Base-by-base conservation (phyloP, 1,140 invertebrate species). In the Lasioglossum baleicum region DNA sequence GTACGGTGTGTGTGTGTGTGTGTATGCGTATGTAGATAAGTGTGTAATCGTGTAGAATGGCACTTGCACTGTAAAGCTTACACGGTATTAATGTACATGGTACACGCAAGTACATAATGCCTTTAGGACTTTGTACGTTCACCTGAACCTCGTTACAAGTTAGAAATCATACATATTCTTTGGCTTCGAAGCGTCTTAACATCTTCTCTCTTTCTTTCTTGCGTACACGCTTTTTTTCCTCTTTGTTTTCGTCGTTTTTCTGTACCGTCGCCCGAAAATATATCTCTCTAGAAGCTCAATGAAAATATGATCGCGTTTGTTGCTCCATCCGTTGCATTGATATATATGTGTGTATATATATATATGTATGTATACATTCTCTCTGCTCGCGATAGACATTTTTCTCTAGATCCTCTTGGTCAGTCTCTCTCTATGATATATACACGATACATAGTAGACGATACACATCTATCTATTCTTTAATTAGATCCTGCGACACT, bases 31-130 rank as follows among this genome's bases (percentile, higher is more conserved):
- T n/a, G 53, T 56, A n/a, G 20, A 35, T 58, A 58, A 7, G 56
- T 58, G 56, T 68, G 31, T 35, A 13, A 13, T 53, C 15, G 13
- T 15, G 65, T 70, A 83, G 48, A 84, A 85, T 85, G 83, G 83
- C 83, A 85, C 83, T 85, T 78, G 72, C 58, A 76, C 40, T 84
- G 42, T 81, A 81, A 84, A 84, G 83, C 82, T 84, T 71, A 81
- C 68, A 40, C 63, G 44, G 56, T 80, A 83, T 64, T 48, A 63
- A 82, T 80, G 48, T 76, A 75, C 61, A 69, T 72, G 63, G 63
- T 76, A 83, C 70, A 64, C 61, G 35, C 31, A 83, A 79, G 74
- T 82, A 85, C 58, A 65, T 82, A 85, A 85, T 82, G 72, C 80
- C 80, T 76, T 86, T 51, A 63, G 85, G 51, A 69, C 35, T 85